Evolutionary conservation across 1,140 invertebrate species (phyloP), one percentile per base, ranked within the genome.

Genomic region (Zaprionus tsacasi): DNA sequence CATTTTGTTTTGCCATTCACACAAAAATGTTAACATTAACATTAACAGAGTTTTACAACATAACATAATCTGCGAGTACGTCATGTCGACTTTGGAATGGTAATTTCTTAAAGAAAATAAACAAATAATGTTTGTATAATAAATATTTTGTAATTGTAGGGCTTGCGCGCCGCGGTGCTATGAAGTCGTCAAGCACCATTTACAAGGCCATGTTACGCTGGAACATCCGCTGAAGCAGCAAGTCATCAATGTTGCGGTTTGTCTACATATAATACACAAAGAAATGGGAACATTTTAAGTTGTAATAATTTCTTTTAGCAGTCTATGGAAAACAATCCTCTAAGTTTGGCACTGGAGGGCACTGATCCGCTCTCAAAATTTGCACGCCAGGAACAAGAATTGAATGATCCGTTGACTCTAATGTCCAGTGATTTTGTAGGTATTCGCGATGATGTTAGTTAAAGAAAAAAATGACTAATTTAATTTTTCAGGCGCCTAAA

Each of bases 301-400:
- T 15, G 55, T 17, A 43, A 21, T 43, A 21, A 25, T 35, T 61
- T 35, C 36, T 17, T 27, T 58, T 7, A 13, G 6, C 35, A 91
- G 91, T 50, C 75, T 6, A 45, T 74, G 21, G 87, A 92, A 27
- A 86, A 67, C n/a, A 89, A 96, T 92, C 94, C 94, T 33, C 90
- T 96, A 5, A 92, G 92, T 65, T 93, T 94, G 40, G 85, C 95
- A 43, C 93, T 94, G 43, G 96, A 96, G 89, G 96, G 96, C 12
- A 93, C 94, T n/a, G 96, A 97, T 93, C 96, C 96, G 2, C 93
- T 97, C 15, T 95, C 95, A 30, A 95, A 96, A 76, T 96, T 96
- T 93, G 94, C 94, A 4, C 93, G 94, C 71, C 94, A 96, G 81
- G 94, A 95, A 82, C 78, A 91, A 57, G 88, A 91, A 35, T 50